Conservation (phyloP, 1,140 invertebrate genomes). For the Lamellibrachia luymesi region DNA sequence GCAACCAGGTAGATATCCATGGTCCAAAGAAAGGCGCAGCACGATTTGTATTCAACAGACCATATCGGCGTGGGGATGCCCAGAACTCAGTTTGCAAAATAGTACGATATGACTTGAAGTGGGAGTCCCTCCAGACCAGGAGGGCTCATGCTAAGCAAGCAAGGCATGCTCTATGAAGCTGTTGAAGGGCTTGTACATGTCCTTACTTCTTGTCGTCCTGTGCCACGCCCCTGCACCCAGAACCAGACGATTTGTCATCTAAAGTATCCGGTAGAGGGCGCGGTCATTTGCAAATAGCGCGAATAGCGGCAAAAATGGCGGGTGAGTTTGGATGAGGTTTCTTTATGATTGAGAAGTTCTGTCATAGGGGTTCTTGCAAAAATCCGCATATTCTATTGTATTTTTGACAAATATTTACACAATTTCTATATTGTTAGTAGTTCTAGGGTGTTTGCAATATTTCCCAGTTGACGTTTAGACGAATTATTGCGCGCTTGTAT, state of each 20-base stretch:
- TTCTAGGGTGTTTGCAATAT: not conserved
- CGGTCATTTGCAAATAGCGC: not conserved
- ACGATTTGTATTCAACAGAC: too few relatives aligned
- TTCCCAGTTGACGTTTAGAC: not conserved
- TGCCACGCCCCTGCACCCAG: too few relatives aligned
- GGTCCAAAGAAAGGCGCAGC: too few relatives aligned
- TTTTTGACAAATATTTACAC: not conserved
- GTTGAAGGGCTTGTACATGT: too few relatives aligned
- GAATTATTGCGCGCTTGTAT: not conserved
- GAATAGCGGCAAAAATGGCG: constrained; percentile 3
- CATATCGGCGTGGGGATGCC: too few relatives aligned
- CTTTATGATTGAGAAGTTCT: not conserved
- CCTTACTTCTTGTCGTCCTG: too few relatives aligned
- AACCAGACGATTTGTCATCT: not conserved
- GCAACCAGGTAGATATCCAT: too few relatives aligned
- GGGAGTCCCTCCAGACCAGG: too few relatives aligned
- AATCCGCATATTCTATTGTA: not conserved
- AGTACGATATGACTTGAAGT: too few relatives aligned
- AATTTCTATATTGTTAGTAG: not conserved
- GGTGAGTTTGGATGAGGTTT: not conserved
- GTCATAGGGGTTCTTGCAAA: not conserved
- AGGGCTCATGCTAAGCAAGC: too few relatives aligned
- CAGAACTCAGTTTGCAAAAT: too few relatives aligned
- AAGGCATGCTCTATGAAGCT: too few relatives aligned
- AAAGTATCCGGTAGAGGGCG: not conserved